phyloP scores from a whole-genome alignment of 2,113 vertebrate genomes.

The Leucopsar rothschildi region DNA sequence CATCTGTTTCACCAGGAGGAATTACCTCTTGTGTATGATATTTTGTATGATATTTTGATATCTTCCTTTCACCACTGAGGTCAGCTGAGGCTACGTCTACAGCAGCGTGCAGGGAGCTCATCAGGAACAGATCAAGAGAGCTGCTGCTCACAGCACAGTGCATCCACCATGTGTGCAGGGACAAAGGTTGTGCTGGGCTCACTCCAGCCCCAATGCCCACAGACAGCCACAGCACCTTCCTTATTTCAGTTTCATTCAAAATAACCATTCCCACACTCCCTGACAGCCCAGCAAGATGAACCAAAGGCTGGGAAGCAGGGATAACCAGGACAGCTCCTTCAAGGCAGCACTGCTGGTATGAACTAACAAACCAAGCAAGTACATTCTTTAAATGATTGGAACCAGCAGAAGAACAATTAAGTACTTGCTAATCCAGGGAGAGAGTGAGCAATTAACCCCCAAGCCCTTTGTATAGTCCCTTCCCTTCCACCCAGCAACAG shows the following conservation, averaged over 20 bases:
- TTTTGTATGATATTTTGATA: neutral
- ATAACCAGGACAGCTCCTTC: neutral
- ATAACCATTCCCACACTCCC: neutral
- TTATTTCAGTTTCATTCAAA: neutral
- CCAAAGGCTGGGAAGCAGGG: neutral
- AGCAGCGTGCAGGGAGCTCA: neutral
- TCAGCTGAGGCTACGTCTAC: neutral
- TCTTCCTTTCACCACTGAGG: neutral
- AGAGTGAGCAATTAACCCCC: neutral
- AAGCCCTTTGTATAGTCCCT: neutral
- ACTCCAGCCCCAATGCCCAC: neutral
- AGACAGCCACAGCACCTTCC: neutral
- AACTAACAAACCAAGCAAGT: neutral
- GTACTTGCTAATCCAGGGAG: neutral
- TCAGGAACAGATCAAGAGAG: neutral
- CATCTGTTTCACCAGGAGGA: neutral
- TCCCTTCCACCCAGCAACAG: neutral
- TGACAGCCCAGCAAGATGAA: neutral
- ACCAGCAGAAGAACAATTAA: neutral
- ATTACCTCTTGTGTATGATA: neutral
- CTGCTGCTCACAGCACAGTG: rapidly evolving
- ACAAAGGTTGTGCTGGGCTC: neutral
- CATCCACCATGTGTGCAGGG: rapidly evolving
- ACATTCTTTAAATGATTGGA: neutral
- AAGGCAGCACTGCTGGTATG: neutral